Evolutionary conservation across 2,113 vertebrate species (phyloP).

Genomic region (Hippocampus abdominalis): DNA sequence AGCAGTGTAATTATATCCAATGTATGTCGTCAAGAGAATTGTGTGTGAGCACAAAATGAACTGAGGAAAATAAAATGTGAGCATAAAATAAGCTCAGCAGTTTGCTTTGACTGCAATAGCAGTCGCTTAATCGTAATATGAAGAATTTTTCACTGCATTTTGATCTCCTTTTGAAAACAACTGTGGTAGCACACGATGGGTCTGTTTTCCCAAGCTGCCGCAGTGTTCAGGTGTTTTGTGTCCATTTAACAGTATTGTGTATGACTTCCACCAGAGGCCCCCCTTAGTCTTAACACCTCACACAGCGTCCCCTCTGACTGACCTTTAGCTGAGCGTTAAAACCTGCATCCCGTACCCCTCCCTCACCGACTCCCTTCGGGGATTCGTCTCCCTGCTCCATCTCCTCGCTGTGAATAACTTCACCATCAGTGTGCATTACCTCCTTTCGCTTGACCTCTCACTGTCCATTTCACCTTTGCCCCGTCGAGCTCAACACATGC

Average conservation of each 20-base stretch:
- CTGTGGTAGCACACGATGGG: background rate
- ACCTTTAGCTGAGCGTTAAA: conserved; percentile 47
- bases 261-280: conserved; percentile 49
- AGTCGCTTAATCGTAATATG: background rate
- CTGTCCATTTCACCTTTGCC: background rate
- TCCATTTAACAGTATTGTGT: conserved; percentile 37
- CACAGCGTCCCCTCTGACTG: conserved; percentile 39
- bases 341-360: conserved; percentile 17
- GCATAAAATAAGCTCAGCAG: background rate
- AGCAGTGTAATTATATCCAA: background rate
- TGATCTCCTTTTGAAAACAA: background rate
- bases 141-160: background rate
- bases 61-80: background rate
- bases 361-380: background rate
- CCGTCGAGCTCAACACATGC: background rate
- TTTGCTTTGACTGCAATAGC: background rate
- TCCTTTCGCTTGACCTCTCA: conserved; percentile 3
- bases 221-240: conserved; percentile 13
- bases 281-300: conserved; percentile 33
- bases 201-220: background rate
- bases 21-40: background rate
- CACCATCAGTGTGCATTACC: conserved; percentile 12
- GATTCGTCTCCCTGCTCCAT: background rate
- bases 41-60: background rate
- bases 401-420: conserved; percentile 21